Evolutionary conservation across 2,113 vertebrate species (phyloP), one percentile per base, ranked within the genome.

Genomic region (Myocastor coypus): DNA sequence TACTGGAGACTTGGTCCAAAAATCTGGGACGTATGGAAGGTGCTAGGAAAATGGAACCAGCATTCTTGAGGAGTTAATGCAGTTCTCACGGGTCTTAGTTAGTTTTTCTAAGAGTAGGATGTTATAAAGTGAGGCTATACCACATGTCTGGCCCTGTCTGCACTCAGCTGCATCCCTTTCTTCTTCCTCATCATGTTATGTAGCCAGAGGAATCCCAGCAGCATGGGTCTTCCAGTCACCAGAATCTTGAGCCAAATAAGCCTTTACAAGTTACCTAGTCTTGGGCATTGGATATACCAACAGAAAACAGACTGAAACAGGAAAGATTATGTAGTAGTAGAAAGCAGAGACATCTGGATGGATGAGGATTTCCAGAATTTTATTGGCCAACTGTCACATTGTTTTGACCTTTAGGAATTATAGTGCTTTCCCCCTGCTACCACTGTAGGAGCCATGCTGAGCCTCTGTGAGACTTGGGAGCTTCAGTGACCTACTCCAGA

Each of bases 381-480:
- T 77, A 26, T 5, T 28, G 34, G 73, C 68, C n/a, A 26, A 26
- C 40, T 20, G 3, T 0, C 1, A 0, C 28, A 59, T 61, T 75
- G 89, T 66, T 88, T 24, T 94, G 73, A 59, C 59, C 78, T 91
- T 92, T 80, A 59, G 37, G 71, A 92, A 87, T 69, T 52, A 50
- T 0, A 42, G 50, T 12, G 40, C 24, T 84, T 57, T 16, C 55
- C 55, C 55, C 12, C 52, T 16, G 8, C 55, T 3, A 57, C 55
- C 55, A 57, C 5, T 57, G 55, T 17, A 1, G 55, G 55, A 57
- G 55, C 55, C 55, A 57, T 16, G 55, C 55, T 57, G 55, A 57
- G 55, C 16, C 55, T 57, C 55, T 19, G 55, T 57, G 55, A 57
- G 55, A 14, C 55, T 57, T 4, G 17, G 55, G 55, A 57, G 55